Evolutionary conservation across 2,797 vertebrate species (phyloP).

Genomic region (Enteromius trimaculatus): DNA sequence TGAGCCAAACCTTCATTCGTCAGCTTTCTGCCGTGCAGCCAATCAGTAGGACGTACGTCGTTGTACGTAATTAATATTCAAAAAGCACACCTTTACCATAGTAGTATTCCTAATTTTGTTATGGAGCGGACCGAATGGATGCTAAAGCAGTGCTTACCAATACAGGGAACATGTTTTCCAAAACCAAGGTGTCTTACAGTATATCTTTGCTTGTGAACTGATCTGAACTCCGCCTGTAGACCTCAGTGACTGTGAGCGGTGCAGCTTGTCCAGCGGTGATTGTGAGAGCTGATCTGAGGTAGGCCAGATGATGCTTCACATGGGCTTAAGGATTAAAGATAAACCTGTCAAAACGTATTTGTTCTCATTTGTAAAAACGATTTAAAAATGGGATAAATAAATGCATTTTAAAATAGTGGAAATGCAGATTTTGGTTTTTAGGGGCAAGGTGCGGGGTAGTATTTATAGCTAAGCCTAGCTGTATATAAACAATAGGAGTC

Average conservation of each 20-base stretch:
- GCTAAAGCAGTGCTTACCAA: not conserved
- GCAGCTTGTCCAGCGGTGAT: not conserved
- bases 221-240: not conserved
- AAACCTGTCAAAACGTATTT: not conserved
- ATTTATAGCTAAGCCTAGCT: not conserved
- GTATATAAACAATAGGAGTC: not conserved
- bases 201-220: not conserved
- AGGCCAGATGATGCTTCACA: constrained; percentile 2
- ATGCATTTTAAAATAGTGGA: not conserved
- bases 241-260: not conserved
- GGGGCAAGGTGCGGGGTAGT: not conserved
- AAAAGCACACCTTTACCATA: not conserved
- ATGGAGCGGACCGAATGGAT: not conserved
- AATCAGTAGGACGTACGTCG: not conserved
- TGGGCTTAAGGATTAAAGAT: not conserved
- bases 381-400: no score
- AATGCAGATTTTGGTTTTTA: not conserved
- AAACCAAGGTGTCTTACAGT: not conserved
- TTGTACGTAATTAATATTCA: not conserved
- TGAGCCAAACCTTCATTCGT: not conserved
- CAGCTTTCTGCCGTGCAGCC: not conserved
- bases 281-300: constrained; percentile 8
- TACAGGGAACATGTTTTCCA: not conserved
- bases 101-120: not conserved
- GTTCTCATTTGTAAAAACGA: not conserved